phyloP scores from a whole-genome alignment of 2,888 invertebrate genomes.

The Pristionchus fissidentatus region DNA sequence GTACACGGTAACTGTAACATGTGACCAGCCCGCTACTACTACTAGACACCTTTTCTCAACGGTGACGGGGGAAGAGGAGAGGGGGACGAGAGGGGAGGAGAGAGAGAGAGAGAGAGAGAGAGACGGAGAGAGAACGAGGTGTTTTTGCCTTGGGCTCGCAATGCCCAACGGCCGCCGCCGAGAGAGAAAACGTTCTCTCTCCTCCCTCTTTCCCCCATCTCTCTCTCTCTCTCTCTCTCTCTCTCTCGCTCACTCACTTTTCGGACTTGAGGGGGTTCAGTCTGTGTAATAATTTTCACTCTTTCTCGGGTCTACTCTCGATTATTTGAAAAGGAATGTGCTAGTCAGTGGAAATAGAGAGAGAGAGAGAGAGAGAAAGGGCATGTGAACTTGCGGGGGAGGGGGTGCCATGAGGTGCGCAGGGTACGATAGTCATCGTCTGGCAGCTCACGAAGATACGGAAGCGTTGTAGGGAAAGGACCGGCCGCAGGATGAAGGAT shows the following conservation, averaged over 20 bases:
- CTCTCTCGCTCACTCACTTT: background rate
- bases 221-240: conserved; percentile 24
- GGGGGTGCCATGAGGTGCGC: background rate
- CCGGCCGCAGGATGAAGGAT: background rate
- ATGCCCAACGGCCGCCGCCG: background rate
- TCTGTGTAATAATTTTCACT: background rate
- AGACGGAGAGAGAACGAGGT: background rate
- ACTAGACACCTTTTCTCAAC: background rate
- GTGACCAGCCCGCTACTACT: background rate
- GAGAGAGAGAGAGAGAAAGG: background rate
- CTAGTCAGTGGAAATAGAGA: no score
- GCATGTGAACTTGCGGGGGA: background rate
- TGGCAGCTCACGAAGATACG: no score
- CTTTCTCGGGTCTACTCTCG: background rate
- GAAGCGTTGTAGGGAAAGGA: background rate
- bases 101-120: background rate
- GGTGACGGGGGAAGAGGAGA: background rate
- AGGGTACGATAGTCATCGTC: no score
- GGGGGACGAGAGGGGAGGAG: background rate
- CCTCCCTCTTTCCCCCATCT: background rate
- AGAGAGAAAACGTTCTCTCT: conserved; percentile 25
- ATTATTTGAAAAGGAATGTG: conserved; percentile 29
- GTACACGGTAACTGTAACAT: background rate
- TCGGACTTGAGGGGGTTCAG: background rate
- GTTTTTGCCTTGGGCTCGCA: conserved; percentile 10